phyloP scores from a whole-genome alignment of 2,797 vertebrate species.

The Pangasius macronema region DNA sequence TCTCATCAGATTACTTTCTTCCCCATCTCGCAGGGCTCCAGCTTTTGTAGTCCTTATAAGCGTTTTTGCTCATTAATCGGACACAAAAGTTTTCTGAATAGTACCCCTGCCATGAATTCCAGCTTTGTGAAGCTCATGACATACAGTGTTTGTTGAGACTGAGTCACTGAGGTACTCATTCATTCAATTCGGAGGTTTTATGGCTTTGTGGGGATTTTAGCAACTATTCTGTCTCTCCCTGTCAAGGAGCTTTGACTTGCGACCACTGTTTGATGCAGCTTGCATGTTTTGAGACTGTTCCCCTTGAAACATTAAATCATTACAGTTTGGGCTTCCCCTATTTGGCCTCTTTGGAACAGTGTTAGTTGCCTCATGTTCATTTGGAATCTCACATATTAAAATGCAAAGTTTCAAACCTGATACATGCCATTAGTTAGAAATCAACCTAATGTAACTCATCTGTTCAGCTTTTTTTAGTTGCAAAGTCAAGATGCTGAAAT shows the following conservation, averaged over 20 bases:
- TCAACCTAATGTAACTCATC: neutral
- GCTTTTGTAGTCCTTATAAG: neutral
- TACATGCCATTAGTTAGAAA: neutral
- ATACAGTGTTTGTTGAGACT: neutral
- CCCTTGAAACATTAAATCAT: neutral
- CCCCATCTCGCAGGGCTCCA: neutral
- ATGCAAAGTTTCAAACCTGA: neutral
- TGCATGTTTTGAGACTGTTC: neutral
- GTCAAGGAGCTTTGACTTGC: neutral
- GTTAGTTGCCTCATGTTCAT: neutral
- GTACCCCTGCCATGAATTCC: neutral
- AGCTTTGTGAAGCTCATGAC: neutral
- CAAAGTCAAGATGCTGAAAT: neutral
- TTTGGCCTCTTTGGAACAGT: neutral
- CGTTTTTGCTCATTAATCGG: neutral
- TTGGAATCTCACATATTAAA: neutral
- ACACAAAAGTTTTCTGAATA: neutral
- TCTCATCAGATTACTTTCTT: neutral
- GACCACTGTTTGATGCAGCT: neutral
- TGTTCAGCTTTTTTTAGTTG: neutral
- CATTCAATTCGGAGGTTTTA: neutral
- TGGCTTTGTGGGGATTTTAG: neutral
- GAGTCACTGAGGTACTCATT: neutral
- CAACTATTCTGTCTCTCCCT: neutral
- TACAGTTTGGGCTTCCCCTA: neutral